phyloP scores from a whole-genome alignment of 2,113 vertebrate species.

The Lasiurus borealis region DNA sequence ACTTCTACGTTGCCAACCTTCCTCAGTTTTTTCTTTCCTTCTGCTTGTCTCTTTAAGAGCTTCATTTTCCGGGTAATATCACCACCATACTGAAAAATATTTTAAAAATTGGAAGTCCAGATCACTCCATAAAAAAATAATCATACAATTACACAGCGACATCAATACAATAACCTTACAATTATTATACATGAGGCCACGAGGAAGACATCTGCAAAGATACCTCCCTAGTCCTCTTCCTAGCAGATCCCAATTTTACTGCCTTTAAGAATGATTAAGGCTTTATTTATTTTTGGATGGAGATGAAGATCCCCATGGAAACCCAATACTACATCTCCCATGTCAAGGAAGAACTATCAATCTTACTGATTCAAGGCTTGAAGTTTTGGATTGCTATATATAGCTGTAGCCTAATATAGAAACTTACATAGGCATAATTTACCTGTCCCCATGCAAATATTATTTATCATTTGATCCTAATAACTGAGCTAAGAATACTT shows the following conservation, averaged over 20 bases:
- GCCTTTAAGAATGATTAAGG: neutral
- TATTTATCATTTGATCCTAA: neutral
- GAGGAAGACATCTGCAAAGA: neutral
- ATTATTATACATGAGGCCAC: neutral
- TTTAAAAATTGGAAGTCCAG: slow-evolving; percentile 48
- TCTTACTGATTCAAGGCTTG: neutral
- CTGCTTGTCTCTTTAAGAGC: slow-evolving; percentile 95
- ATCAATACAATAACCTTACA: neutral
- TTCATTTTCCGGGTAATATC: slow-evolving; percentile 99
- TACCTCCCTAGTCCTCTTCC: neutral
- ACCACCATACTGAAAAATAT: slow-evolving; percentile 93
- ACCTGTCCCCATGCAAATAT: neutral
- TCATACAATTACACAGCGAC: neutral
- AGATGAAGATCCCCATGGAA: neutral
- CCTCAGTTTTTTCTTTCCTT: slow-evolving; percentile 97
- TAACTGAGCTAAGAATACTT: neutral
- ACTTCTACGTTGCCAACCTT: slow-evolving; percentile 95
- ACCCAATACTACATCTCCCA: neutral
- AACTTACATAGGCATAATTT: neutral
- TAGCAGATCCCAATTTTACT: neutral
- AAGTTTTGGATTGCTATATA: neutral
- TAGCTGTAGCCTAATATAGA: neutral
- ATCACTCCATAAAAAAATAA: slow-evolving; percentile 10
- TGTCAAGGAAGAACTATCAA: neutral
- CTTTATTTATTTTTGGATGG: neutral